These are phyloP conservation scores for Pedionomus torquatus DNA, from an alignment of 2,113 vertebrate genomes.

Conservation along the genomic window DNA sequence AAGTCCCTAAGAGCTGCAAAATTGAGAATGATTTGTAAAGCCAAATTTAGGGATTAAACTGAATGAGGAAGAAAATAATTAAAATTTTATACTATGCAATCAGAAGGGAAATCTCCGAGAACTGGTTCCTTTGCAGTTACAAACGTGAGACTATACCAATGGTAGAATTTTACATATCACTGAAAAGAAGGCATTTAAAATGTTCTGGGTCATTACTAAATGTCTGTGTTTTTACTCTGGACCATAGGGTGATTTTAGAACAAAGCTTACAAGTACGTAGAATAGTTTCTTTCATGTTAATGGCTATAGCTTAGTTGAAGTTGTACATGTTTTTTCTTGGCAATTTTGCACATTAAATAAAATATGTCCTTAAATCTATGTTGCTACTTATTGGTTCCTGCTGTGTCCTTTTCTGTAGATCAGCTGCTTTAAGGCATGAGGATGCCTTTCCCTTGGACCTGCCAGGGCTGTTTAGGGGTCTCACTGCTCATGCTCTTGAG, in stretches of 20 bases:
- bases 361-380: slow-evolving; percentile 27
- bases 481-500: not conserved
- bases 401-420: not conserved
- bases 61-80: slow-evolving; percentile 2
- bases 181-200: not conserved
- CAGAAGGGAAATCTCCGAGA: slow-evolving; percentile 2
- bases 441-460: not conserved
- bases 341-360: slow-evolving; percentile 62
- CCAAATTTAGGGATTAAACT: not conserved
- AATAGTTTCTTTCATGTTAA: slow-evolving; percentile 2
- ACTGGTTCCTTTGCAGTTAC: not conserved
- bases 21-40: not conserved
- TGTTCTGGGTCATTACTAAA: slow-evolving; percentile 4
- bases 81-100: slow-evolving; percentile 17
- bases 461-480: not conserved
- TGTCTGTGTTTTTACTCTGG: slow-evolving; percentile 20
- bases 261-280: not conserved
- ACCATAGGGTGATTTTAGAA: not conserved
- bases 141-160: not conserved
- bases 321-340: slow-evolving; percentile 22
- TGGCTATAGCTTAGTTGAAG: slow-evolving; percentile 33
- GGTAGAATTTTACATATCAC: not conserved
- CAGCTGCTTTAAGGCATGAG: not conserved
- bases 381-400: not conserved
- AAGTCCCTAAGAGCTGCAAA: slow-evolving; percentile 19